phyloP scores from a whole-genome alignment of 1,140 invertebrate species.

The Drosophila hydei region DNA sequence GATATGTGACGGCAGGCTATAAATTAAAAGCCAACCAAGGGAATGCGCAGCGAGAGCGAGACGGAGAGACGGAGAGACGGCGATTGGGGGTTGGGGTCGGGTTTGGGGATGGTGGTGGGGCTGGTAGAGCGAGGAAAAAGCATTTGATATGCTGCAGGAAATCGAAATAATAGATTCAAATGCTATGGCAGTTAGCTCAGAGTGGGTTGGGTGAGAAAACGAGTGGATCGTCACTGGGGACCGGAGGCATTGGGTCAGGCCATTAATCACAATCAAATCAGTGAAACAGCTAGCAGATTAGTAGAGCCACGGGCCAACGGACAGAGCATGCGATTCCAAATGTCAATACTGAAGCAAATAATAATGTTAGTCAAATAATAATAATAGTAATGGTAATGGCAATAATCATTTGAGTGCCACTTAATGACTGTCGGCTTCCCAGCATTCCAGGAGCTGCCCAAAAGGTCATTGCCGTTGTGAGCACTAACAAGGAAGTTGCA shows the following conservation, averaged over 20 bases:
- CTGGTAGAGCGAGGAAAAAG: conserved; percentile 18
- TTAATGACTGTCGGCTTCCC: no score
- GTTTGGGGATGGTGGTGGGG: neutral
- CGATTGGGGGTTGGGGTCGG: neutral
- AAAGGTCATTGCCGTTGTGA: conserved; percentile 32
- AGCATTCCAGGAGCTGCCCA: no score
- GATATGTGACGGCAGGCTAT: conserved; percentile 54
- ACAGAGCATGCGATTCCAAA: conserved; percentile 12
- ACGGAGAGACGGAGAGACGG: neutral
- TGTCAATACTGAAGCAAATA: conserved; percentile 46
- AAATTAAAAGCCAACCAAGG: conserved; percentile 66
- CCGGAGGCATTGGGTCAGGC: conserved; percentile 41
- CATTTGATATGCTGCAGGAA: conserved; percentile 50
- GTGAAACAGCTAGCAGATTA: conserved; percentile 70
- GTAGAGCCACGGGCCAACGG: conserved; percentile 2
- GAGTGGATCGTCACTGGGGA: conserved; percentile 26
- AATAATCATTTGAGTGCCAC: conserved; percentile 59
- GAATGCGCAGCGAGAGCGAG: conserved; percentile 22
- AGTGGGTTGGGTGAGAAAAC: conserved; percentile 10
- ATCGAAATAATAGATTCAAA: conserved; percentile 62
- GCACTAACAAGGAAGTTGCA: conserved; percentile 47
- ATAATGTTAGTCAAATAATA: conserved; percentile 39
- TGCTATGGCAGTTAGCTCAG: conserved; percentile 19
- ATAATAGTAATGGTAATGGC: conserved; percentile 58
- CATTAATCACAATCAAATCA: conserved; percentile 78